phyloP scores from a whole-genome alignment of 1,140 invertebrate genomes.

The Sweltsa coloradensis region DNA sequence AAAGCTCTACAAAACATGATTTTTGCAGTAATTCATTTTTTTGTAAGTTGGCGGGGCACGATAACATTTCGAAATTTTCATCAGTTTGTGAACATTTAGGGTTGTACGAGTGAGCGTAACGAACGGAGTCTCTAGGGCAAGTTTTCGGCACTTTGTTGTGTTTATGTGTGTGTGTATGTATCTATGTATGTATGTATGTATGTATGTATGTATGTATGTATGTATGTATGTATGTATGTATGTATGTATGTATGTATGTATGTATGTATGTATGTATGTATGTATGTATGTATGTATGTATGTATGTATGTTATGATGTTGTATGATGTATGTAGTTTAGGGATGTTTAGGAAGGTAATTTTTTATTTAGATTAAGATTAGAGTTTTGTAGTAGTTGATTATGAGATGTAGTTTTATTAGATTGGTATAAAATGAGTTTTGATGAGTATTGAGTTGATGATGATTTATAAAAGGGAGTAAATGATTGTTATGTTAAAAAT shows the following conservation, averaged over 20 bases:
- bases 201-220: slow-evolving; percentile 5
- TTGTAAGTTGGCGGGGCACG: too few species aligned
- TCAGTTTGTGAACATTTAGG: too few species aligned
- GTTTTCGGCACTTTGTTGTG: too few species aligned
- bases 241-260: not conserved
- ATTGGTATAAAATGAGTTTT: not conserved
- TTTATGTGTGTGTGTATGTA: slow-evolving; percentile 1
- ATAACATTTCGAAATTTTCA: too few species aligned
- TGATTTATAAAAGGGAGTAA: not conserved
- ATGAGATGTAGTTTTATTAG: not conserved
- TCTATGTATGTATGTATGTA: slow-evolving; percentile 3
- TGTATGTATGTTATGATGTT: slow-evolving; percentile 2
- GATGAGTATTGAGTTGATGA: not conserved
- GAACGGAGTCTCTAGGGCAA: too few species aligned
- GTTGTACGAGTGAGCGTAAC: too few species aligned
- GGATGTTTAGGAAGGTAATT: too few species aligned
- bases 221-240: not conserved
- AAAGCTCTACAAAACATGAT: too few species aligned
- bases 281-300: slow-evolving; percentile 5
- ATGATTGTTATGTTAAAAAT: not conserved
- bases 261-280: not conserved
- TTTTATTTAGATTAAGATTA: not conserved
- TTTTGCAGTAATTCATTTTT: too few species aligned
- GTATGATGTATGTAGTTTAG: too few species aligned
- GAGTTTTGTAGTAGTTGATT: not conserved